Base-by-base conservation (phyloP, 2,888 invertebrate species). In the Drosophila affinis region DNA sequence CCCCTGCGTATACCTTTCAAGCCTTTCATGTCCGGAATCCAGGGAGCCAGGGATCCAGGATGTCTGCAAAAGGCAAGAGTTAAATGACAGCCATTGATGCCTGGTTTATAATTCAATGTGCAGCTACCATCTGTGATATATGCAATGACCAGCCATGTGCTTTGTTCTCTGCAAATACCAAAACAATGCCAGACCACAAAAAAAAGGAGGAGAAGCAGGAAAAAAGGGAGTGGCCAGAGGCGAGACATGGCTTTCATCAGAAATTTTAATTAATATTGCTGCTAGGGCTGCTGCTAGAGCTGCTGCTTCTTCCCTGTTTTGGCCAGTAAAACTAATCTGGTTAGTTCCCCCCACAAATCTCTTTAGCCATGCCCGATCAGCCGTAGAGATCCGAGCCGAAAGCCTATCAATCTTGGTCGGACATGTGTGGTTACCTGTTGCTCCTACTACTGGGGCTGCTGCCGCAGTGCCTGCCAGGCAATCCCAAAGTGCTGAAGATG, bases 181-280 rank as follows among this genome's bases (percentile, higher is more conserved):
- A 57, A 76, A 75, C 75, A 75, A 75, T 75, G 75, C 39, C 47
- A 57, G 49, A 63, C 53, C 45, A 46, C 9, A 46, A 62, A 60
- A 60, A 54, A 58, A 49, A 48, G 39, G 34, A 21, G 21, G 21
- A 21, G 21, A 21, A 0, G 3, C 48, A 18, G 51, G 9, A 18
- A 9, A 7, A 18, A 21, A 21, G 24, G 27, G 48, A 24, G 45
- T 24, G 32, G 21, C 29, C 29, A 29, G 2, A 7, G 29, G 29
- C 29, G 2, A 32, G 14, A 34, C 52, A 65, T 62, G 44, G 72
- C 49, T 62, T 76, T 67, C 51, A 67, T 63, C 58, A 52, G 32
- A 57, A 48, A 52, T 72, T 67, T 72, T 76, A 76, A 76, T 76
- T 76, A 76, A 72, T 71, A 60, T 58, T 48, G 29, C 29, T 21